Evolutionary conservation across 2,113 vertebrate genomes (phyloP), one percentile per base, ranked within the genome.

Genomic region (Lates calcarifer): DNA sequence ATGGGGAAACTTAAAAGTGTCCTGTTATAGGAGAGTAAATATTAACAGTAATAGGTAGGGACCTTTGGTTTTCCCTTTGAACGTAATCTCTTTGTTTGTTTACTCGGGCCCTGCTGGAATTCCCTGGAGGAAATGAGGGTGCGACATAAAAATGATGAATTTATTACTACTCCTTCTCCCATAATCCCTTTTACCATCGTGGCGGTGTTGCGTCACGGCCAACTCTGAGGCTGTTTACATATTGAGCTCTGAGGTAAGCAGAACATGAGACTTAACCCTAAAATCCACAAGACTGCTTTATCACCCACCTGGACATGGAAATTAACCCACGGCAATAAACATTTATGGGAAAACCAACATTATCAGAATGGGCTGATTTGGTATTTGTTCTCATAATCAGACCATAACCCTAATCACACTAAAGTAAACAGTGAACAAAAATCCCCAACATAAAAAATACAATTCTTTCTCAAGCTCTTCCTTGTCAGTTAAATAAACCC

Each of bases 111-210:
- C 75, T 86, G 68, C 77, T 88, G 92, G 93, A 94, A 94, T 95
- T 91, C 92, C 92, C 91, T 86, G 6, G 26, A 91, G 94, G 94
- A 94, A 94, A 95, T 93, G 91, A 94, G 85, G 66, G 61, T 58
- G 75, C 81, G 78, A 81, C 77, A 82, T 89, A 80, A 91, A 92
- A 93, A 88, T 90, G 26, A 88, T 92, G 82, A 83, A 90, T 89
- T 90, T 92, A 90, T 92, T 90, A 82, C 82, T 61, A 79, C 71
- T 79, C 31, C 58, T 86, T 76, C 66, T 89, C 78, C 74, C 57
- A 77, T 85, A 90, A 88, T 93, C 84, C 83, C 33, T 84, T 87
- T 92, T 85, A 81, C 88, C 79, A 74, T 69, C 31, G 58, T 37
- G 61, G 62, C 57, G 62, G 61, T 1, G 45, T 82, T 91, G 89